Base-by-base conservation (phyloP, 2,888 invertebrate species). In the Euzophera pinguis region DNA sequence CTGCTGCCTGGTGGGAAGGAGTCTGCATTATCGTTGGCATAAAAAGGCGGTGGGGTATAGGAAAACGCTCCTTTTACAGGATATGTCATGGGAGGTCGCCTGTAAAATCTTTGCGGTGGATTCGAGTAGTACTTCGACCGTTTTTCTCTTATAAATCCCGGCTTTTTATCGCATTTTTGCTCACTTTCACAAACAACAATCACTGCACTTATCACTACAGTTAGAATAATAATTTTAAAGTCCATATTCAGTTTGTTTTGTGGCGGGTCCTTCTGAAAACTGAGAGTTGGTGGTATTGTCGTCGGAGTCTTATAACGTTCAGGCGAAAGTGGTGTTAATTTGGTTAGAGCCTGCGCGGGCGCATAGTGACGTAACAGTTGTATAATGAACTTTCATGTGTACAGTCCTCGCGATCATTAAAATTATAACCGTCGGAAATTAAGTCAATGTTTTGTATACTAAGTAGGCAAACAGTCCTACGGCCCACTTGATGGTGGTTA, bases 321-420 rank as follows among this genome's bases (percentile, higher is more conserved):
- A 65, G 65, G 73, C 57, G 87, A 87, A 87, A 88, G 87, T 78
- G 56, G 77, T 75, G 86, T 67, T 69, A 88, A 88, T 87, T 78
- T 61, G 77, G 69, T 86, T 87, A 86, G 82, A 66, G 64, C 57
- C 61, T 56, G 61, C 59, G 54, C 43, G 34, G 47, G 47, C 41
- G 54, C 45, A 43, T 37, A 50, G 59, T 53, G 68, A 54, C 55
- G 53, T 50, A 53, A 54, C 27, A 14, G 29, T 52, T 47, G 35
- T 32, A 41, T 52, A 47, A 47, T 50, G 16, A 10, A 42, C 47
- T 34, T 35, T 32, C 14, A 37, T 32, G 38, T 27, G 13, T 32
- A 45, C 14, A 27, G 22, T n/a, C 8, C 0, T 27, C 29, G 27
- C 22, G n/a, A n/a, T n/a, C n/a, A n/a, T n/a, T n/a, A n/a, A n/a